Evolutionary conservation across 2,113 vertebrate species (phyloP), one percentile per base, ranked within the genome.

Genomic region (Sarotherodon lohbergeri): DNA sequence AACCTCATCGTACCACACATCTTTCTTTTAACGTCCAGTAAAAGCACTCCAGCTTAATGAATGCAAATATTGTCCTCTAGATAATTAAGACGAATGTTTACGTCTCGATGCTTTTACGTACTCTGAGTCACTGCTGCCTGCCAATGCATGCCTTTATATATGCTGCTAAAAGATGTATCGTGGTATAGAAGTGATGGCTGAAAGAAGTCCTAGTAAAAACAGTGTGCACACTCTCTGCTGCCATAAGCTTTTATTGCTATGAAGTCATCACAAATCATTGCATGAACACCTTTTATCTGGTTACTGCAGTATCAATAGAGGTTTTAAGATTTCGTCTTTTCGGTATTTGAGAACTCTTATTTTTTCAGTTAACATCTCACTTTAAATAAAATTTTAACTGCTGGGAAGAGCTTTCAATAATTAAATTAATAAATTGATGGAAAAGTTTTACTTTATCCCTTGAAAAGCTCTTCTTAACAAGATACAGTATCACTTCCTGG

Each of bases 11-110:
- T 14, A 73, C 78, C 59, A 57, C 78, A 85, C 48, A 50, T 88
- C 78, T 82, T 80, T 39, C 52, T 84, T 89, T 85, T 54, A 76
- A 80, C 85, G 34, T 79, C 54, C 80, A 82, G 59, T 88, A 94
- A 93, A 94, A 91, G 90, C 90, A 88, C 87, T 91, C 50, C 27
- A 54, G 88, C 78, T 86, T 90, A 76, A 93, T 90, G 91, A 86
- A 94, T 90, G 84, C 84, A 90, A 88, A 92, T 93, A 90, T 66
- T 52, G 46, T 91, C 59, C 56, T 85, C 41, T 11, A n/a, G 43
- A 88, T 89, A 89, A 91, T 95, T 86, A 85, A 85, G 85, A 95
- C 78, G 88, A 82, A 93, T 89, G 86, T 90, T 86, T 88, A 83
- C 57, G 85, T 68, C 80, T 80, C 73, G 63, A 85, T 86, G 86